Percentiles rank a stretch among this genome's conserved stretches.
phyloP scores from a whole-genome alignment of 2,113 vertebrate species.

The Dipodomys stephensi region DNA sequence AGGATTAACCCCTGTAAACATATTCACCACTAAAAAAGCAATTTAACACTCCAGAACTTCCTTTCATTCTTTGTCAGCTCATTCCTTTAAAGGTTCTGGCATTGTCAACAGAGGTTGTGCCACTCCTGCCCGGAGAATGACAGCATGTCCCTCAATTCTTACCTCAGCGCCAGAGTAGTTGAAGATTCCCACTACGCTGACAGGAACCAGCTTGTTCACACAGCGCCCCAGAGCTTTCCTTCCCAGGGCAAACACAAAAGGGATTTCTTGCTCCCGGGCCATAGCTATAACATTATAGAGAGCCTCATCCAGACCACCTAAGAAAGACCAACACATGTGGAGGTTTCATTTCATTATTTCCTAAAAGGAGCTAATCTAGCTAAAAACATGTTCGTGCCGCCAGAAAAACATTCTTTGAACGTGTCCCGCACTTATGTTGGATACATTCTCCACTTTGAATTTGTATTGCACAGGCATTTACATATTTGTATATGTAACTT shows the following conservation, averaged over 20 bases:
- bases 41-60: not conserved
- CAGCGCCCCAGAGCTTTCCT: conserved; percentile 98
- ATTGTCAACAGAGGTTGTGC: not conserved
- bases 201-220: conserved; percentile 98
- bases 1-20: not conserved
- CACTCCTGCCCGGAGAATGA: not conserved
- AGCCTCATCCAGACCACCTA: conserved; percentile 98
- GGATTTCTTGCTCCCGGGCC: conserved; percentile 98
- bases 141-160: conserved; percentile 9
- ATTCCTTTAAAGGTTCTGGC: not conserved
- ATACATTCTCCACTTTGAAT: not conserved
- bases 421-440: not conserved
- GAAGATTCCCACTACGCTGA: conserved; percentile 99
- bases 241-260: conserved; percentile 97
- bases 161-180: conserved; percentile 98
- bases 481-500: not conserved
- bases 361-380: not conserved
- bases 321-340: conserved; percentile 26
- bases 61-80: not conserved
- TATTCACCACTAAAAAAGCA: conserved; percentile 26
- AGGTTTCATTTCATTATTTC: conserved; percentile 16
- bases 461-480: not conserved
- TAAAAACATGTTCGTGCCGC: not conserved
- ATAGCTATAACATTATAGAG: conserved; percentile 98
- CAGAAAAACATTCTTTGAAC: not conserved